phyloP scores from a whole-genome alignment of 2,113 vertebrate genomes.

The Pheucticus melanocephalus region DNA sequence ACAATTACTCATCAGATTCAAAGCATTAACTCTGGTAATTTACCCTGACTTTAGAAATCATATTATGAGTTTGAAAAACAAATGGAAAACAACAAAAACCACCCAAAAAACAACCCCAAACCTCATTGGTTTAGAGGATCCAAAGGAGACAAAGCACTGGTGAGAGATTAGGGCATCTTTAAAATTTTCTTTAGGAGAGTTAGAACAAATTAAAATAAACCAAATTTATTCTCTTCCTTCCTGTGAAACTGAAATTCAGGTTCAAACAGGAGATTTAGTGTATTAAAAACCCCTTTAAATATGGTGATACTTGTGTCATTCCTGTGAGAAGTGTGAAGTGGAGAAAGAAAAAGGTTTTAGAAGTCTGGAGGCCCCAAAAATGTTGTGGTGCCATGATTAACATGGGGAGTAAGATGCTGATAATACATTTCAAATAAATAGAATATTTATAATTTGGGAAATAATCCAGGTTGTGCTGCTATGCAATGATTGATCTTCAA shows the following conservation, averaged over 20 bases:
- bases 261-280: not conserved
- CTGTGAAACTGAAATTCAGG: not conserved
- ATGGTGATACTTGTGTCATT: not conserved
- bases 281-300: not conserved
- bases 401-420: not conserved
- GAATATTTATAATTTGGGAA: not conserved
- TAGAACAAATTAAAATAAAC: not conserved
- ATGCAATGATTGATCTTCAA: not conserved
- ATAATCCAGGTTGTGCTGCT: not conserved
- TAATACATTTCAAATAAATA: not conserved
- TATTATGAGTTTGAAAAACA: not conserved
- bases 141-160: not conserved
- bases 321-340: not conserved
- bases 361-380: not conserved
- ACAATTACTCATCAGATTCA: not conserved
- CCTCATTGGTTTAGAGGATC: not conserved
- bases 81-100: not conserved
- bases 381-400: not conserved
- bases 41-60: not conserved
- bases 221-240: not conserved
- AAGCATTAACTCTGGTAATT: not conserved
- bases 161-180: not conserved
- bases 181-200: not conserved
- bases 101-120: not conserved
- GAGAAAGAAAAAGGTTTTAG: not conserved